A percentile compares a stretch with the other conserved stretches of the same genome.
These are phyloP conservation scores for Lampropteryx suffumata DNA, from an alignment of 2,888 invertebrate genomes.

Conservation along the genomic window DNA sequence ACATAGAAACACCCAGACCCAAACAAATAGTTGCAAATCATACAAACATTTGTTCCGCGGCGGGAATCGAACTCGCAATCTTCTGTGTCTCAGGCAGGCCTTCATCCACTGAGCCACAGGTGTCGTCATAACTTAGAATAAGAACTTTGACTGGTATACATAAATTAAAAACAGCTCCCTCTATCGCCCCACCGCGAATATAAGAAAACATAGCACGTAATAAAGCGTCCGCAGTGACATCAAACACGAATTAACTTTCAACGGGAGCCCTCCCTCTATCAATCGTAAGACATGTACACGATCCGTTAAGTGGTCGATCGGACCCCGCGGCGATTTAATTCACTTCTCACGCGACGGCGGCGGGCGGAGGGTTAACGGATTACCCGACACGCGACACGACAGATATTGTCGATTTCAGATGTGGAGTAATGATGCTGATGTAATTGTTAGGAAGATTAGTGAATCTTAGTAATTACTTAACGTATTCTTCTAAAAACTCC, in stretches of 20 bases:
- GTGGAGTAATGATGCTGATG: slow-evolving; percentile 67
- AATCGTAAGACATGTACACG: slow-evolving; percentile 73
- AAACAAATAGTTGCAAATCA: too few relatives aligned
- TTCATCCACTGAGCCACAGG: too few relatives aligned
- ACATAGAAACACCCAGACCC: too few relatives aligned
- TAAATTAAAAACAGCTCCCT: slow-evolving; percentile 16
- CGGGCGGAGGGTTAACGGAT: slow-evolving; percentile 72
- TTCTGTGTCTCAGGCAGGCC: too few relatives aligned
- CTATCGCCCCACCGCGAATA: slow-evolving; percentile 32
- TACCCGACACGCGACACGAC: slow-evolving; percentile 74
- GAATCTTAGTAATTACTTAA: slow-evolving; percentile 18
- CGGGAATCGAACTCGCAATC: too few relatives aligned
- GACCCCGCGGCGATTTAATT: slow-evolving; percentile 73
- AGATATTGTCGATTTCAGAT: slow-evolving; percentile 77
- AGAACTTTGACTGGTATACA: neutral
- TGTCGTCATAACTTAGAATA: too few relatives aligned
- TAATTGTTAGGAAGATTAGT: slow-evolving; percentile 34
- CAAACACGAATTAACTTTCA: slow-evolving; percentile 80
- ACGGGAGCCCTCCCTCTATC: slow-evolving; percentile 68
- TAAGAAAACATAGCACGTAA: slow-evolving; percentile 67
- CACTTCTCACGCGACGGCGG: slow-evolving; percentile 75
- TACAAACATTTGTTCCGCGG: too few relatives aligned
- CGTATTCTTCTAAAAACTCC: neutral
- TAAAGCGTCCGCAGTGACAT: slow-evolving; percentile 74
- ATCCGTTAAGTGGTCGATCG: slow-evolving; percentile 73